Evolutionary conservation across 2,113 vertebrate genomes (phyloP), one percentile per base, ranked within the genome.

Genomic region (Otocyon megalotis): DNA sequence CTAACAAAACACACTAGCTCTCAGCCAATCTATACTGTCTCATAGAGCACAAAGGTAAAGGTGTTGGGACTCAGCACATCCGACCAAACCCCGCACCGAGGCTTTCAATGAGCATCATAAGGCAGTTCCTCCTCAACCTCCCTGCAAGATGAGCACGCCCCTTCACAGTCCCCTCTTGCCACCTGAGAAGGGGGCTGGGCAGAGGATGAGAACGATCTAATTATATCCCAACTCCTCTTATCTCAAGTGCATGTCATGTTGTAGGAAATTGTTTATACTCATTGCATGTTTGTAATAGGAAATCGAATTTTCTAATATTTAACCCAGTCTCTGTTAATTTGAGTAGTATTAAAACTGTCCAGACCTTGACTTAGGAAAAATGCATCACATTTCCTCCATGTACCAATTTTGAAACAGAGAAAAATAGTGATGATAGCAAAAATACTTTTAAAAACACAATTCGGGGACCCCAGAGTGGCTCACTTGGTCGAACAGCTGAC

Each of bases 251-350:
- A 12, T 32, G 67, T 53, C 88, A 19, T 35, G 30, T 37, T 50
- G 1, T 5, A 43, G 37, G 37, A 43, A 43, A 4, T 43, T 43
- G 54, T 5, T 92, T 32, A 43, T 56, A 30, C 54, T n/a, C 80
- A 54, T 83, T 87, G 37, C 37, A 43, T 83, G 35, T 81, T 87
- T 83, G 67, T 50, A 77, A 56, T 8, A 76, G 77, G 72, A 89
- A 89, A 79, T 74, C 14, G 84, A 95, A 17, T 63, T 95, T 96
- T 92, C 77, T 89, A 50, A 69, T 54, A 63, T 83, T 69, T 77
- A 94, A 71, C 53, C 14, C 22, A 48, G 10, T 62, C 32, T 92
- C 62, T 77, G 20, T 92, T 35, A 43, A 56, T 17, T 30, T 48
- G 30, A 48, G n/a, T 22, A 54, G 54, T 56, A 35, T 60, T 67